Evolutionary conservation across 2,113 vertebrate genomes (phyloP).

Genomic region (Grantiella picta): DNA sequence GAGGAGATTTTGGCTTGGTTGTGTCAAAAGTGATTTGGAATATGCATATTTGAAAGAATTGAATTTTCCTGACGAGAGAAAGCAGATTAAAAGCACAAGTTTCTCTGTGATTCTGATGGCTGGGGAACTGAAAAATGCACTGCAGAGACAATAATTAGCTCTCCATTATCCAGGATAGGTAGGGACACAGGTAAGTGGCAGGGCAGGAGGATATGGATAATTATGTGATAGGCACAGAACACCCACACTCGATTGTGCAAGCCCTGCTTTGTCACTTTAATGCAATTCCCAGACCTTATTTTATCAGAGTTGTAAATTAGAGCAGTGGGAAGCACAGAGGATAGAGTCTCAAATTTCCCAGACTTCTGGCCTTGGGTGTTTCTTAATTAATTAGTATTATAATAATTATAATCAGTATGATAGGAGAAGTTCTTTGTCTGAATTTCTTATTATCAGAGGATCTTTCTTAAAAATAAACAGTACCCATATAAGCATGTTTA

Average conservation of each 20-base stretch:
- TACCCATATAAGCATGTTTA: not conserved
- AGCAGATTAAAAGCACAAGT: not conserved
- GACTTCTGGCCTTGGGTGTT: not conserved
- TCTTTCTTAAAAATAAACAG: not conserved
- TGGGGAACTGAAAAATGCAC: not conserved
- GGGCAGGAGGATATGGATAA: not conserved
- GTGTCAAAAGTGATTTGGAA: not conserved
- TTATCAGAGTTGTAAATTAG: not conserved
- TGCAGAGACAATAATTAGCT: not conserved
- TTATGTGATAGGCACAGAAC: not conserved
- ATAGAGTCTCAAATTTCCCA: not conserved
- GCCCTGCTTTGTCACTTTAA: not conserved
- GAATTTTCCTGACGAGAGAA: not conserved
- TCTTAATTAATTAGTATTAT: not conserved
- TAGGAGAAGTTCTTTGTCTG: not conserved
- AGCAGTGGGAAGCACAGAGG: not conserved
- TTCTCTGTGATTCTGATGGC: not conserved
- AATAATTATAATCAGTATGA: not conserved
- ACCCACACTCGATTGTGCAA: not conserved
- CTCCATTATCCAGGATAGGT: not conserved
- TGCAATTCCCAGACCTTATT: not conserved
- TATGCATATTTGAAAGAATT: not conserved
- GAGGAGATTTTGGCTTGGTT: not conserved
- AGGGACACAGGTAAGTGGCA: not conserved
- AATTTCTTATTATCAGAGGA: not conserved